Evolutionary conservation across 2,797 vertebrate genomes (phyloP), one percentile per base, ranked within the genome.

Genomic region (Spinus pinus): DNA sequence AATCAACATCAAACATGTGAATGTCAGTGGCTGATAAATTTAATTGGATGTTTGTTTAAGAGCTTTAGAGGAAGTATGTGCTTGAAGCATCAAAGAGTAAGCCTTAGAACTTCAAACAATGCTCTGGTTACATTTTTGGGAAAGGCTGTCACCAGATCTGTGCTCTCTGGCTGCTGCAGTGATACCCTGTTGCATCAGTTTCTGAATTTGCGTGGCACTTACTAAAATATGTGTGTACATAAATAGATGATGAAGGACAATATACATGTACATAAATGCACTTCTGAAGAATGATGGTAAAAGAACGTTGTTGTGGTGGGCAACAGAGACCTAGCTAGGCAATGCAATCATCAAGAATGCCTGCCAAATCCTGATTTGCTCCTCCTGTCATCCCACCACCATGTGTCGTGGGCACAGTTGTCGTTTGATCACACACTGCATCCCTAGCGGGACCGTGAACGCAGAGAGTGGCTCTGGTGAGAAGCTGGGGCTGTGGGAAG

Each of bases 21-120:
- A 72, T 1, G 8, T 58, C 79, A 53, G 56, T 19, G 42, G 35
- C 69, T 41, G 80, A 79, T 31, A 81, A 66, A 85, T 80, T 67
- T 79, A 90, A 89, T 47, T 62, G 78, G 44, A 30, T 72, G 27
- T 93, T 93, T 94, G 71, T 82, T 94, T 93, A 75, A 75, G 58
- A 71, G 33, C 61, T 12, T 54, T 60, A 47, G 47, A 92, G 79
- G 85, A 93, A 94, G 53, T 46, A 49, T 30, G 47, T 56, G n/a
- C 56, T 78, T 69, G 71, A 78, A 80, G 46, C 64, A 89, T 86
- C 44, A 51, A 95, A 90, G 49, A 58, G 14, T 24, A 56, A 79
- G 56, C 4, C 85, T 79, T 42, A 78, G 33, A 92, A 83, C 72
- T 86, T 84, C 71, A 86, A 79, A 93, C 60, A 89, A 58, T 80